Percentiles rank a stretch among this genome's conserved stretches.
These are phyloP conservation scores for Spea bombifrons DNA, from an alignment of 2,113 vertebrate species.

Conservation along the genomic window DNA sequence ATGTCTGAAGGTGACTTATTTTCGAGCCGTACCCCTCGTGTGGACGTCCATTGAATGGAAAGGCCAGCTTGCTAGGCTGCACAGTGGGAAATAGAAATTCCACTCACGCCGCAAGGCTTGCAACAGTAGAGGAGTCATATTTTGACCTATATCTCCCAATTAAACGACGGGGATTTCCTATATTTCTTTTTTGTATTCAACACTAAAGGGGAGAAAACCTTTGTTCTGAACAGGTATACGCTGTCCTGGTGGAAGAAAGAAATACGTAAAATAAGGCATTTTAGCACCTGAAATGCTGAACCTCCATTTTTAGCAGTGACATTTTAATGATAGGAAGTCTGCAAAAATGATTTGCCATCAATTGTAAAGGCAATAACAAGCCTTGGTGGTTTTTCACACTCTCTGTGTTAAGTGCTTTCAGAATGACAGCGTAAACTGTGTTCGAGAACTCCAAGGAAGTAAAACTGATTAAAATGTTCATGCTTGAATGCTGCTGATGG, in stretches of 20 bases:
- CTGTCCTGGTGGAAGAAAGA: slow-evolving; percentile 49
- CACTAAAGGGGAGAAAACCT: slow-evolving; percentile 47
- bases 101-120: background rate
- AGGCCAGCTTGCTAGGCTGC: background rate
- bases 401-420: slow-evolving; percentile 84
- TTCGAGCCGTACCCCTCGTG: background rate
- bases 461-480: slow-evolving; percentile 89
- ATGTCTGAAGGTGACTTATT: background rate
- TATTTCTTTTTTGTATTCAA: background rate
- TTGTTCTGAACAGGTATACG: slow-evolving; percentile 63
- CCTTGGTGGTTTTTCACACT: slow-evolving; percentile 83
- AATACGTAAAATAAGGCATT: slow-evolving; percentile 61
- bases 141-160: background rate
- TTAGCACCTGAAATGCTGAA: slow-evolving; percentile 75
- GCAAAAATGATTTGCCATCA: slow-evolving; percentile 82
- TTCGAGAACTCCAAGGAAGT: slow-evolving; percentile 83
- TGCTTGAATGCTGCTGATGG: slow-evolving; percentile 81
- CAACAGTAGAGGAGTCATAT: background rate
- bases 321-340: slow-evolving; percentile 83
- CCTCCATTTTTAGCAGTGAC: slow-evolving; percentile 79
- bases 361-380: slow-evolving; percentile 84
- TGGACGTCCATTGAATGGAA: background rate
- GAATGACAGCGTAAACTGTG: slow-evolving; percentile 83
- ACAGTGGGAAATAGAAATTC: background rate
- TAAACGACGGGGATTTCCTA: background rate